phyloP scores from a whole-genome alignment of 2,797 vertebrate species.

The Zenarchopterus dispar region DNA sequence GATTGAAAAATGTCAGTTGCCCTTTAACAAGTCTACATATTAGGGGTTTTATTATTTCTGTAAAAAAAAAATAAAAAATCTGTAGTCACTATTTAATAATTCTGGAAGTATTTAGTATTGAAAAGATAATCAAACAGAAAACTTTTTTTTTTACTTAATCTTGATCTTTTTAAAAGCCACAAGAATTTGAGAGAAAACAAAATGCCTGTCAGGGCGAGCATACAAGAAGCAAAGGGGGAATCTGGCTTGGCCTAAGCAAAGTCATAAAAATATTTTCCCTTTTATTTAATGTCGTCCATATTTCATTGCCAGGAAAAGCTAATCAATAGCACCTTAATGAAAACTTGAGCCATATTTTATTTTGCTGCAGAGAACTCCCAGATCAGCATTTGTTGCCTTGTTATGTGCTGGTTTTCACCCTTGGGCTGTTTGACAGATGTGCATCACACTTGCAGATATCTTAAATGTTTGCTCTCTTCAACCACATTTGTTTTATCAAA shows the following conservation, averaged over 20 bases:
- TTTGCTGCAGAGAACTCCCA: constrained; percentile 91
- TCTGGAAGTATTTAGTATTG: constrained; percentile 21
- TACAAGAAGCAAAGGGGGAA: constrained; percentile 74
- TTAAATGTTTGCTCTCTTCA: constrained; percentile 83
- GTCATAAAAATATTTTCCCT: constrained; percentile 99
- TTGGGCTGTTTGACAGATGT: constrained; percentile 86
- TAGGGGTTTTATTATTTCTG: not conserved
- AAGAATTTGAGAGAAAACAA: constrained; percentile 82
- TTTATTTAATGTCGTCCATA: constrained; percentile 99
- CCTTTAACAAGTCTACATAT: not conserved
- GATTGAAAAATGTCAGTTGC: constrained; percentile 5
- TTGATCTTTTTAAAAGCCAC: constrained; percentile 71
- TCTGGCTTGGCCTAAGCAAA: constrained; percentile 92
- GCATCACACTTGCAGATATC: constrained; percentile 83
- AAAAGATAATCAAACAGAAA: constrained; percentile 40
- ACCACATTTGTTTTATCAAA: constrained; percentile 79
- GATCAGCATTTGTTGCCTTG: constrained; percentile 94
- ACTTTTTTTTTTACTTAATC: constrained; percentile 36
- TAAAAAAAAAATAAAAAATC: not conserved
- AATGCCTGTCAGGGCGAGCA: constrained; percentile 79
- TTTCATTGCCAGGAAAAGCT: constrained; percentile 99
- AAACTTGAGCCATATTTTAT: constrained; percentile 99
- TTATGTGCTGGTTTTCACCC: constrained; percentile 84
- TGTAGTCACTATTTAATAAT: not conserved
- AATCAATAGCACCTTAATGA: constrained; percentile 99